phyloP scores from a whole-genome alignment of 2,888 invertebrate species.

The Eutolmus rufibarbis region DNA sequence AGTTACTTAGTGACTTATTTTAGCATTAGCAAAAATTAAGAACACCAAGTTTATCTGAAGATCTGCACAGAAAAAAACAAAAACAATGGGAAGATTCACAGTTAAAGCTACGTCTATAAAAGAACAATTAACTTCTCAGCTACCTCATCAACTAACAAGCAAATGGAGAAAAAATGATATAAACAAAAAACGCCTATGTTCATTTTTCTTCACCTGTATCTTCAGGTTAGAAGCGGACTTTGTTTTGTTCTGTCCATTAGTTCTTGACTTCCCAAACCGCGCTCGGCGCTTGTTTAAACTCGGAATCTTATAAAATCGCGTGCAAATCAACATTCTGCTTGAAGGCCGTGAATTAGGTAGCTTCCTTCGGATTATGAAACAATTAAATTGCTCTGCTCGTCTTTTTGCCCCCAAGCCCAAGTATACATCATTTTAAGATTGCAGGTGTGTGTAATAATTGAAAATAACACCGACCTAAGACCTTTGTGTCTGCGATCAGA shows the following conservation, averaged over 20 bases:
- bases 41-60: background rate
- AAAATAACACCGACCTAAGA: background rate
- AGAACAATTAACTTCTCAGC: constrained; percentile 26
- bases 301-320: constrained; percentile 8
- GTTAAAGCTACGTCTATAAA: background rate
- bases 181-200: background rate
- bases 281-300: background rate
- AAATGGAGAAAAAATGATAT: background rate
- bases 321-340: constrained; percentile 18
- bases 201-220: background rate
- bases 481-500: background rate
- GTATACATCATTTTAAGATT: background rate
- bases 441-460: background rate
- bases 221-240: background rate
- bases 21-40: background rate
- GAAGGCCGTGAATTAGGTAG: constrained; percentile 2
- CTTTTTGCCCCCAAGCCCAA: background rate
- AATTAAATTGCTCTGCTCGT: background rate
- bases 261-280: background rate
- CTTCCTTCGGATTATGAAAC: background rate
- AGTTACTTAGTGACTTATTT: background rate
- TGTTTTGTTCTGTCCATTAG: background rate
- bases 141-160: constrained; percentile 1
- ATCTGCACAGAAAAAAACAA: background rate
- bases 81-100: constrained; percentile 9